phyloP scores from a whole-genome alignment of 2,113 vertebrate species.

The Fulica atra region DNA sequence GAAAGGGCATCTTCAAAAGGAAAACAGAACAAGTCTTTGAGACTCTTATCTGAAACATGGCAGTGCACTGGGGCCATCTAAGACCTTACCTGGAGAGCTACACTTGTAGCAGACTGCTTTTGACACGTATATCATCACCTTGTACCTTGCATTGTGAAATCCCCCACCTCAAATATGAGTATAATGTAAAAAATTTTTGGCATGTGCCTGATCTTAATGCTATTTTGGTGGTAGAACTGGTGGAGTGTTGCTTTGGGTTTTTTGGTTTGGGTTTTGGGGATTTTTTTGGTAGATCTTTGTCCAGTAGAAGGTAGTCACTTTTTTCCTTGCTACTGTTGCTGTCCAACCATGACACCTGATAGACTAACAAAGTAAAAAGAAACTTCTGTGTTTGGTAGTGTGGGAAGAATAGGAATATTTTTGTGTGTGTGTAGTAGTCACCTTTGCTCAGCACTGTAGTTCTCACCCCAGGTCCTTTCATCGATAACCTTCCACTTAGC shows the following conservation, averaged over 20 bases:
- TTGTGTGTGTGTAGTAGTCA: not conserved
- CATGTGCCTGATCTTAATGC: not conserved
- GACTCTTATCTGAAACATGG: fast-evolving
- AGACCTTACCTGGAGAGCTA: not conserved
- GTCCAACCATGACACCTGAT: not conserved
- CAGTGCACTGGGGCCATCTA: not conserved
- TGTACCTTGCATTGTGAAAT: not conserved
- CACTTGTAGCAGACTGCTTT: not conserved
- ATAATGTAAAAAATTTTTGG: not conserved
- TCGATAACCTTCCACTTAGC: not conserved
- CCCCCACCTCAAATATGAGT: not conserved
- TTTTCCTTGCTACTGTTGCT: not conserved
- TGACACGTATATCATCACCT: not conserved
- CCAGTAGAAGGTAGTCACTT: not conserved
- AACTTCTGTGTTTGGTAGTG: not conserved
- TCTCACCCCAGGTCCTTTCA: not conserved
- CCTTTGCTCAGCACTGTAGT: not conserved
- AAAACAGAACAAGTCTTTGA: not conserved
- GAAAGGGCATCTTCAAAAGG: not conserved
- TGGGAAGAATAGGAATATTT: not conserved
- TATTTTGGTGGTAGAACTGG: not conserved
- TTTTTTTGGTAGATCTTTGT: not conserved
- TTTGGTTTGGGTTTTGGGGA: too few species aligned
- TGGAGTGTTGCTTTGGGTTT: not conserved
- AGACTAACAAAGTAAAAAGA: not conserved